These are phyloP conservation scores for Ptychoptera albimana DNA, from an alignment of 2,888 invertebrate species.

Conservation along the genomic window DNA sequence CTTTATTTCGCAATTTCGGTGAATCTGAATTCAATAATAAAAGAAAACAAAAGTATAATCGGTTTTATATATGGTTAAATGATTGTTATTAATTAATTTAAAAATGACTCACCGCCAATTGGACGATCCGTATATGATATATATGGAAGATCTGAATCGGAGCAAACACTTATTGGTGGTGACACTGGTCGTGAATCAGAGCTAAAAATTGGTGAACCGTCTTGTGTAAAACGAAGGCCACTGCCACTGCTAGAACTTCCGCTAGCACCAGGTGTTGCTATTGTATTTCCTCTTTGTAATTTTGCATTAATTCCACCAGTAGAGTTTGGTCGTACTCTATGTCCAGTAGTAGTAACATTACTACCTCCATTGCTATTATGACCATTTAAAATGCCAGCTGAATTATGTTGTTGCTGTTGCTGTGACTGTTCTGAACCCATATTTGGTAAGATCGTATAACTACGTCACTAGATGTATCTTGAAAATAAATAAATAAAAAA, in stretches of 20 bases:
- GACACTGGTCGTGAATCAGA: conserved; percentile 44
- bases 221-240: conserved; percentile 9
- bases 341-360: conserved; percentile 1
- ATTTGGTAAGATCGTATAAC: neutral
- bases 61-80: neutral
- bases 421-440: conserved; percentile 51
- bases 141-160: conserved; percentile 77
- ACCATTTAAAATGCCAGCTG: neutral
- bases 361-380: neutral
- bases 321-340: conserved; percentile 15
- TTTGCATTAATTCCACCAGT: conserved; percentile 16
- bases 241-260: conserved; percentile 3
- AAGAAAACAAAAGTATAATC: neutral
- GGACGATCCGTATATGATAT: conserved; percentile 83
- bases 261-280: conserved; percentile 32
- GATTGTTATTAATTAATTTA: neutral
- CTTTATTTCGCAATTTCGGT: conserved; percentile 55
- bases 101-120: conserved; percentile 50
- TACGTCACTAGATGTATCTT: neutral
- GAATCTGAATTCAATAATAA: conserved; percentile 42
- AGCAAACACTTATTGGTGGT: conserved; percentile 77
- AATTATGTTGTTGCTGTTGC: conserved; percentile 18
- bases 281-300: conserved; percentile 34
- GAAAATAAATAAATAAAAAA: too few species aligned
- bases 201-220: conserved; percentile 21